phyloP scores from a whole-genome alignment of 2,113 vertebrate species.

The Protobothrops mucrosquamatus region DNA sequence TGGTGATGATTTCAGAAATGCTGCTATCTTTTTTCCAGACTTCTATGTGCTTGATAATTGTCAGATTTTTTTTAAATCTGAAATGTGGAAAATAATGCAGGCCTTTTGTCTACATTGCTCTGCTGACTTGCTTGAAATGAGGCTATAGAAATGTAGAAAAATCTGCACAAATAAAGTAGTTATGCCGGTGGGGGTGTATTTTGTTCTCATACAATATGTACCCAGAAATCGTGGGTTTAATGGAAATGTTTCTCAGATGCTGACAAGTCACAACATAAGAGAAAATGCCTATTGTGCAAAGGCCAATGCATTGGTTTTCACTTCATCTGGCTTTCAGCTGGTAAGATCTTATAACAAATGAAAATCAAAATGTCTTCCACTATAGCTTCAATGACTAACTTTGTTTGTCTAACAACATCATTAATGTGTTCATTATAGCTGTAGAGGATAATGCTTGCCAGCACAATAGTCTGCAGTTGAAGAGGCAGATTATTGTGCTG shows the following conservation, averaged over 20 bases:
- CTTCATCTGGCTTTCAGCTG: slow-evolving; percentile 36
- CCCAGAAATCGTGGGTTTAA: background rate
- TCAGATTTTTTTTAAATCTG: background rate
- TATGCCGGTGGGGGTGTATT: background rate
- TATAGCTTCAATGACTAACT: slow-evolving; percentile 1
- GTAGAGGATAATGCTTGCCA: slow-evolving; percentile 13
- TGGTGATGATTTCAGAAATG: background rate
- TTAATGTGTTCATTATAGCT: slow-evolving; percentile 10
- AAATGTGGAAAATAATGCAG: background rate
- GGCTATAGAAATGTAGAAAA: background rate
- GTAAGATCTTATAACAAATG: slow-evolving; percentile 32
- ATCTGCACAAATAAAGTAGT: background rate
- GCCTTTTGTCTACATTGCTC: background rate
- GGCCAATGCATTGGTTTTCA: slow-evolving; percentile 1
- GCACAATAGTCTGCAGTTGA: background rate
- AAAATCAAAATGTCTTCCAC: slow-evolving; percentile 3
- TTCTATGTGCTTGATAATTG: background rate
- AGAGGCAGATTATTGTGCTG: background rate
- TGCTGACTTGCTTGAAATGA: background rate
- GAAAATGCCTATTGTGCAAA: background rate
- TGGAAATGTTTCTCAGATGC: background rate
- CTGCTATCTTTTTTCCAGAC: background rate
- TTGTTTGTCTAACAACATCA: slow-evolving; percentile 4
- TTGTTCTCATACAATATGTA: background rate
- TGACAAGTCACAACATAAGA: background rate